Evolutionary conservation across 23 tunicate species (phyloP).

Genomic region (Pegea sp.): DNA sequence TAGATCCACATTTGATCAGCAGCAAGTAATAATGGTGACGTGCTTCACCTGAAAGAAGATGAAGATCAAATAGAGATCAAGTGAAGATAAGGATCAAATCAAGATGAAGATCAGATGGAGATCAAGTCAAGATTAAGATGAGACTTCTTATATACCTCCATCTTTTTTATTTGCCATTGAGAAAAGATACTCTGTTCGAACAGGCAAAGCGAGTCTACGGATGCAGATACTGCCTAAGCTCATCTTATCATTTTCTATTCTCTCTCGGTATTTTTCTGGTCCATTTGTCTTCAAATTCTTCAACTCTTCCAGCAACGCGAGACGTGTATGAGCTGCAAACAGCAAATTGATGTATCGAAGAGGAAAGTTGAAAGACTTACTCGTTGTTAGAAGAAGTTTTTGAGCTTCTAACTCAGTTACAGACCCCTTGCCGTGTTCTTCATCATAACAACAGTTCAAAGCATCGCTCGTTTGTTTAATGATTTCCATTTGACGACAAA

Average conservation of each 20-base stretch:
- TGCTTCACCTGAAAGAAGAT: conserved; percentile 20
- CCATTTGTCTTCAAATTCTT: conserved; percentile 18
- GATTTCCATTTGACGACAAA: conserved; percentile 72
- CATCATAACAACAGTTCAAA: conserved; percentile 79
- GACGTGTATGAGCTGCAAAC: conserved; percentile 45
- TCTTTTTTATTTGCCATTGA: conserved; percentile 70
- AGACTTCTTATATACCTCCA: conserved; percentile 15
- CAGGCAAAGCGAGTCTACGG: conserved; percentile 28
- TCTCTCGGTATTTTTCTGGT: background rate
- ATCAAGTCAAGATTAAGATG: too few species aligned
- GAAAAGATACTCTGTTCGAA: conserved; percentile 83
- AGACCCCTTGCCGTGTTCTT: conserved; percentile 89
- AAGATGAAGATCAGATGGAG: too few species aligned
- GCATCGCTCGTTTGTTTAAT: conserved; percentile 94
- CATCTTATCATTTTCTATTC: conserved; percentile 4
- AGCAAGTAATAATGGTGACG: conserved; percentile 69
- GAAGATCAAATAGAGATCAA: background rate
- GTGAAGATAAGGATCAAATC: conserved; percentile 1
- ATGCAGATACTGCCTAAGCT: conserved; percentile 39
- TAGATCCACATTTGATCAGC: conserved; percentile 32
- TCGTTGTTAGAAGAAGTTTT: conserved; percentile 61
- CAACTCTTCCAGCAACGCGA: conserved; percentile 63
- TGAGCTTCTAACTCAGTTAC: conserved; percentile 83
- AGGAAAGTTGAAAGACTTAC: conserved; percentile 7
- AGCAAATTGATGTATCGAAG: background rate